Percentiles rank a stretch among this genome's conserved stretches.
phyloP scores from a whole-genome alignment of 30 jellyfish, hydroid and myxozoan genomes.

The Chironex yamaguchii region DNA sequence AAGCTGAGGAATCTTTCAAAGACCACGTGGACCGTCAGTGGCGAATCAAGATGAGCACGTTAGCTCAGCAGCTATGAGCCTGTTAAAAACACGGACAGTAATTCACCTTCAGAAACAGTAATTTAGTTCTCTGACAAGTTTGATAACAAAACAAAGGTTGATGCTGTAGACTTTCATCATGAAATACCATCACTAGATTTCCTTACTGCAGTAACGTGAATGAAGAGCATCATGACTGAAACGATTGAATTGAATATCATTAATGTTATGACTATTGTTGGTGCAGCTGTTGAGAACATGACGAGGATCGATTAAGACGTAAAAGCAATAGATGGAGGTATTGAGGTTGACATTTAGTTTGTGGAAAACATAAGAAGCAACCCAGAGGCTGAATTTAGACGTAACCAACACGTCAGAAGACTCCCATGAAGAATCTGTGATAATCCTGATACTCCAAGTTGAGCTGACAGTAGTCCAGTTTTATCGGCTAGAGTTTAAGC shows the following conservation, averaged over 20 bases:
- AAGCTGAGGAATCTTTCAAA: no score
- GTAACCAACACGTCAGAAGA: slow-evolving; percentile 19
- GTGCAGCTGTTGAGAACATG: slow-evolving; percentile 7
- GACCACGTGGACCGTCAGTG: slow-evolving; percentile 20
- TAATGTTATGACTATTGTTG: slow-evolving; percentile 24
- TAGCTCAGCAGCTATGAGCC: slow-evolving; percentile 28
- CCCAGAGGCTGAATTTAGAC: slow-evolving; percentile 12
- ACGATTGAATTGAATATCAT: slow-evolving; percentile 5
- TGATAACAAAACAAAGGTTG: no score
- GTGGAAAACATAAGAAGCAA: slow-evolving; percentile 47
- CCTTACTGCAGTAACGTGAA: slow-evolving; percentile 2
- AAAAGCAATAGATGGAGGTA: no score
- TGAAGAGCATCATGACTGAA: slow-evolving; percentile 47
- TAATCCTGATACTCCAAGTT: slow-evolving; percentile 19
- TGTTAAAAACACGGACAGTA: slow-evolving; percentile 13
- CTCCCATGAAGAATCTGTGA: slow-evolving; percentile 17
- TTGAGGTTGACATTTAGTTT: slow-evolving; percentile 32
- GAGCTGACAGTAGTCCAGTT: slow-evolving; percentile 26
- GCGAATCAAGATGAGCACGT: slow-evolving; percentile 13
- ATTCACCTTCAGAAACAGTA: not conserved
- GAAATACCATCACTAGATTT: slow-evolving; percentile 33
- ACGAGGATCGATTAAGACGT: no score
- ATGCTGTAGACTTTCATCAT: slow-evolving; percentile 7
- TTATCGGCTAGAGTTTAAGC: slow-evolving; percentile 5
- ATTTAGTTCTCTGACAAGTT: no score